Evolutionary conservation across 2,888 invertebrate species (phyloP).

Genomic region (Ormia ochracea): DNA sequence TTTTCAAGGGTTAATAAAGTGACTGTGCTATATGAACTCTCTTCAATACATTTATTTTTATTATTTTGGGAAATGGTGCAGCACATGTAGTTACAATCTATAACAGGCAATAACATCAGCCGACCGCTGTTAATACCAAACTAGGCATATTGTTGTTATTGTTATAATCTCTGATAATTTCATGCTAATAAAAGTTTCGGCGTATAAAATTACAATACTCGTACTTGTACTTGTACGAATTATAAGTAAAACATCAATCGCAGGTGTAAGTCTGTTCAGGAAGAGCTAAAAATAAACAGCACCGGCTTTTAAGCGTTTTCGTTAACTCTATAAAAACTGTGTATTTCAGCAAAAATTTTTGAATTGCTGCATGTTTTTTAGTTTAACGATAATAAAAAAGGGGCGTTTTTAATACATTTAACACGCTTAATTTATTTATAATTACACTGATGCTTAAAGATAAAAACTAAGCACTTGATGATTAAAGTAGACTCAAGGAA

Average conservation of each 20-base stretch:
- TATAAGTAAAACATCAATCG: slow-evolving; percentile 40
- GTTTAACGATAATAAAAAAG: slow-evolving; percentile 24
- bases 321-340: not conserved
- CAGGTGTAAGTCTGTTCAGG: slow-evolving; percentile 44
- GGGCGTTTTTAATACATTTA: slow-evolving; percentile 59
- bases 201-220: slow-evolving; percentile 46
- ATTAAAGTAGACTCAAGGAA: not conserved
- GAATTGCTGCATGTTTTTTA: slow-evolving; percentile 10
- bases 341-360: not conserved
- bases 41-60: not conserved
- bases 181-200: slow-evolving; percentile 48
- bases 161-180: slow-evolving; percentile 48
- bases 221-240: not conserved
- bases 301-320: not conserved
- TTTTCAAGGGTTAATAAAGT: not conserved
- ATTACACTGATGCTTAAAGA: slow-evolving; percentile 56
- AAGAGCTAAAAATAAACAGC: slow-evolving; percentile 20
- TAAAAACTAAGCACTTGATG: slow-evolving; percentile 17
- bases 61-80: not conserved
- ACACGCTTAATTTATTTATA: slow-evolving; percentile 63
- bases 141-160: not conserved
- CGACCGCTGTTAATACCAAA: not conserved
- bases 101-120: not conserved
- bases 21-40: not conserved
- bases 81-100: not conserved